These are phyloP conservation scores for Fulica atra DNA, from an alignment of 2,113 vertebrate species.

Conservation along the genomic window DNA sequence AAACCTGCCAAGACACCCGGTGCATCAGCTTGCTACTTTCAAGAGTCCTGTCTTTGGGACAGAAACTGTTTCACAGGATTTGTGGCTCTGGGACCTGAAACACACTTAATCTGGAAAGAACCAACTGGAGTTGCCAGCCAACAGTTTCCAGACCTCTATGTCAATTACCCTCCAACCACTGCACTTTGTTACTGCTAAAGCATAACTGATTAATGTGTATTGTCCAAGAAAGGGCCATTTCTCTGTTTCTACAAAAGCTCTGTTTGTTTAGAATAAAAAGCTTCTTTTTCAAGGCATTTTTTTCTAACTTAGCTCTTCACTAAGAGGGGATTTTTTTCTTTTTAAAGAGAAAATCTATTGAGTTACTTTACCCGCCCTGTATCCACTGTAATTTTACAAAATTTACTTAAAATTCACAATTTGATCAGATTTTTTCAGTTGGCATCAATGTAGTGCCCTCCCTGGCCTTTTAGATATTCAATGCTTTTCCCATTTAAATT, in stretches of 20 bases:
- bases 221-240: background rate
- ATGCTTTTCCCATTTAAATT: background rate
- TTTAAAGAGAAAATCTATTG: background rate
- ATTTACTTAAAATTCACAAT: background rate
- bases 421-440: background rate
- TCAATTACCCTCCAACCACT: background rate
- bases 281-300: background rate
- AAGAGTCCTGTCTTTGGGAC: background rate
- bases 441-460: background rate
- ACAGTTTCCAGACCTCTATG: background rate
- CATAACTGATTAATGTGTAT: background rate
- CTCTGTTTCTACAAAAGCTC: background rate
- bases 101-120: background rate
- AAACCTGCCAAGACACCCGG: background rate
- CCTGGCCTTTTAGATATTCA: background rate
- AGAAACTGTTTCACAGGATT: background rate
- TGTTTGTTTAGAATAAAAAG: background rate
- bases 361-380: background rate
- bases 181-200: fast-evolving
- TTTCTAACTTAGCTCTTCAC: background rate
- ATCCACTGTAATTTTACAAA: background rate
- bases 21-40: background rate
- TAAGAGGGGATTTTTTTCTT: background rate
- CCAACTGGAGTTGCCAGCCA: background rate
- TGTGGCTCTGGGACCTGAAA: background rate